Conservation (phyloP, 2,888 invertebrate species). For the Colletes collaris region DNA sequence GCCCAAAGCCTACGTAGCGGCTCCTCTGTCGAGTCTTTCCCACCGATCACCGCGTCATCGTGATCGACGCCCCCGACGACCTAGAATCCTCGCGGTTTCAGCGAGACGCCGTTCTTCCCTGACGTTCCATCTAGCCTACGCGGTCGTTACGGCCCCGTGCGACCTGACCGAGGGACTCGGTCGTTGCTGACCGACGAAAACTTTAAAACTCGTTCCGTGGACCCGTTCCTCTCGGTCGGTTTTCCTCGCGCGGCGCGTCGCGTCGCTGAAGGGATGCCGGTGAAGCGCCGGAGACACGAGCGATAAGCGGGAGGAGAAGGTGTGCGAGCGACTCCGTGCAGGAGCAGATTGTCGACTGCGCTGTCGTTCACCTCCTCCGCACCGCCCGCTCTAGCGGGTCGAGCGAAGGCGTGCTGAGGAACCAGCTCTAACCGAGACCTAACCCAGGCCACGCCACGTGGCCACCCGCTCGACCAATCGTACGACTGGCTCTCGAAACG, state of each 20-base stretch:
- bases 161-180: background rate
- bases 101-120: background rate
- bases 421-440: conserved; percentile 21
- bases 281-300: conserved; percentile 64
- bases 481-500: background rate
- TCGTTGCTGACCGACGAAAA: background rate
- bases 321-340: conserved; percentile 74
- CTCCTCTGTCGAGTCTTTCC: conserved; percentile 19
- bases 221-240: background rate
- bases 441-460: conserved; percentile 48
- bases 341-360: conserved; percentile 79
- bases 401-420: conserved; percentile 35
- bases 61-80: conserved; percentile 1
- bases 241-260: conserved; percentile 7
- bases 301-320: conserved; percentile 65
- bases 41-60: conserved; percentile 52
- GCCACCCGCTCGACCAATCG: background rate
- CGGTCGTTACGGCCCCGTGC: background rate
- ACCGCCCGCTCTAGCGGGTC: conserved; percentile 57
- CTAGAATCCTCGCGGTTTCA: background rate
- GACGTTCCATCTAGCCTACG: conserved; percentile 13
- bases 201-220: too few relatives aligned
- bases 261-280: conserved; percentile 27
- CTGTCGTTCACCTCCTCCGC: conserved; percentile 73
- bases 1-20: conserved; percentile 39